A percentile compares a stretch with the other conserved stretches of the same genome.
phyloP scores from a whole-genome alignment of 2,888 invertebrate species.

The Calliopum simillimum region DNA sequence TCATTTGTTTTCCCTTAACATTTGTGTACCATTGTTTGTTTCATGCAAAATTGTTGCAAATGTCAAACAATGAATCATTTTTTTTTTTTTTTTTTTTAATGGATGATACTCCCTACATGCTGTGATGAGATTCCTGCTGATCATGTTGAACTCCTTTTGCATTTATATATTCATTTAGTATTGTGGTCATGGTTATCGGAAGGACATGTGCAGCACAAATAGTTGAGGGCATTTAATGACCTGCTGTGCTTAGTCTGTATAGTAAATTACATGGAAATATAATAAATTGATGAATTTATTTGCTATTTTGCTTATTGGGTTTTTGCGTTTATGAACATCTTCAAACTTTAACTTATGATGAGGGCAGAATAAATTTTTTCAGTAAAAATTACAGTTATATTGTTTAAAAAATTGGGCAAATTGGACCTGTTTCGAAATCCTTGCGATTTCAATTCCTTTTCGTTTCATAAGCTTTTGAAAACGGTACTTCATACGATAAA shows the following conservation, averaged over 20 bases:
- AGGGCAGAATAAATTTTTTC: too few species aligned
- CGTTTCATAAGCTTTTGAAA: too few species aligned
- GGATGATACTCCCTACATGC: not conserved
- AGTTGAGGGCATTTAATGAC: not conserved
- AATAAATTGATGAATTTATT: too few species aligned
- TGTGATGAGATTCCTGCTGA: not conserved
- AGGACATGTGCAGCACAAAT: not conserved
- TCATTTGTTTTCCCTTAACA: not conserved
- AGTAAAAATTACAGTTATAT: too few species aligned
- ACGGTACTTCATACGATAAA: too few species aligned
- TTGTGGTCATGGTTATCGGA: constrained; percentile 12
- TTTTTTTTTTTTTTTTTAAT: not conserved
- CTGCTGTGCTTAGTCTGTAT: not conserved
- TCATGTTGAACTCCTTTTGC: not conserved
- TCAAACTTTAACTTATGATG: too few species aligned
- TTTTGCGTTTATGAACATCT: too few species aligned
- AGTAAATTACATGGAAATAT: not conserved
- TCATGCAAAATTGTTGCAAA: not conserved
- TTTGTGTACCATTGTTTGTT: not conserved
- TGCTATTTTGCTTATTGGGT: too few species aligned
- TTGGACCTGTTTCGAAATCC: too few species aligned
- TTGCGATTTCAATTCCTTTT: too few species aligned
- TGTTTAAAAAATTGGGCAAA: too few species aligned
- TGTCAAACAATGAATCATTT: not conserved
- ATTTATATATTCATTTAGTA: not conserved